Evolutionary conservation across 2,797 vertebrate species (phyloP).

Genomic region (Erpetoichthys calabaricus): DNA sequence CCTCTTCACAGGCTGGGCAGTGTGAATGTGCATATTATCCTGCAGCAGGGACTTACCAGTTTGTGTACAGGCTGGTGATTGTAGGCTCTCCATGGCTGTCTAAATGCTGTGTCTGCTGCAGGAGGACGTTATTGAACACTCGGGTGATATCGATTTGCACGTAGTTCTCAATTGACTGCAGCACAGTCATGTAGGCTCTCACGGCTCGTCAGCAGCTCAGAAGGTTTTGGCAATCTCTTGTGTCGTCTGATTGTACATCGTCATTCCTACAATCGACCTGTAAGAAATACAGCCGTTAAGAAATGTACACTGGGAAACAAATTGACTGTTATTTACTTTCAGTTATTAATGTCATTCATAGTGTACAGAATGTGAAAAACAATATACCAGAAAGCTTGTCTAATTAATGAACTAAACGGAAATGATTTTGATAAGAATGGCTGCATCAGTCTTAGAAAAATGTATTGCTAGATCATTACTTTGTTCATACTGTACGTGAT

Average conservation of each 20-base stretch:
- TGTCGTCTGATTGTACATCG: slow-evolving; percentile 97
- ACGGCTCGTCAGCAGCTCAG: slow-evolving; percentile 89
- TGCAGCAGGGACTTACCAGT: slow-evolving; percentile 62
- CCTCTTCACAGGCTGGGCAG: too few relatives aligned
- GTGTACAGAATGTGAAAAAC: too few relatives aligned
- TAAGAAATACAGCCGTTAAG: neutral
- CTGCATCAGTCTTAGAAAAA: too few relatives aligned
- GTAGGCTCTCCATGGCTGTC: slow-evolving; percentile 97
- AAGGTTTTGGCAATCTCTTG: slow-evolving; percentile 97
- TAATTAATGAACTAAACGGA: too few relatives aligned
- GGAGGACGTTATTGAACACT: slow-evolving; percentile 95
- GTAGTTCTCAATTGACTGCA: slow-evolving; percentile 97
- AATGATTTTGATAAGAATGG: too few relatives aligned
- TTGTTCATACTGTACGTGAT: too few relatives aligned
- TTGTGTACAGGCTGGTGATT: slow-evolving; percentile 95
- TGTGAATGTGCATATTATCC: too few relatives aligned
- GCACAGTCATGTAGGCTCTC: slow-evolving; percentile 94
- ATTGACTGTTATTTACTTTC: neutral
- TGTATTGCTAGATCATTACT: too few relatives aligned
- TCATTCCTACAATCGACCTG: slow-evolving; percentile 90
- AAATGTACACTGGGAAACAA: slow-evolving; percentile 1
- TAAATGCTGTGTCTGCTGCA: slow-evolving; percentile 97
- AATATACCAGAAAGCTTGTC: too few relatives aligned
- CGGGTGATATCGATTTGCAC: slow-evolving; percentile 97
- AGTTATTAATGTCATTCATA: too few relatives aligned